Conservation (phyloP, 2,888 invertebrate genomes). For the Drosophila prostipennis region DNA sequence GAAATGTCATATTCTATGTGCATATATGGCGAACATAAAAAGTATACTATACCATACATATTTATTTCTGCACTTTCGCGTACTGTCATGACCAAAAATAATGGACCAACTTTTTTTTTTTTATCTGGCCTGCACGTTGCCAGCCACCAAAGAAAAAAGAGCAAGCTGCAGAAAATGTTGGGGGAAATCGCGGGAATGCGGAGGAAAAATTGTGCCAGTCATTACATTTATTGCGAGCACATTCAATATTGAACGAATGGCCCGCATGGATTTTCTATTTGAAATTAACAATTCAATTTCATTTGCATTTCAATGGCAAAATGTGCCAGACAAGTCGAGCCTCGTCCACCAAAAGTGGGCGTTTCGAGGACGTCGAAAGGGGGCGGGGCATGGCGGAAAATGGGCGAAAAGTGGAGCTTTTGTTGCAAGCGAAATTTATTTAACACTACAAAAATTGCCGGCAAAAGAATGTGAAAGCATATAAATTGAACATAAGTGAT, state of each 20-base stretch:
- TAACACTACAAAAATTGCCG: slow-evolving; percentile 44
- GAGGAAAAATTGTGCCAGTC: slow-evolving; percentile 76
- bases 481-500: slow-evolving; percentile 44
- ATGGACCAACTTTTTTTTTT: slow-evolving; percentile 74
- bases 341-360: slow-evolving; percentile 14
- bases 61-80: slow-evolving; percentile 40
- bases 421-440: slow-evolving; percentile 47
- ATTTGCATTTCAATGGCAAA: slow-evolving; percentile 78
- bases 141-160: slow-evolving; percentile 4
- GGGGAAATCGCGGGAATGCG: slow-evolving; percentile 16
- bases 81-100: slow-evolving; percentile 62
- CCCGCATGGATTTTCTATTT: slow-evolving; percentile 77
- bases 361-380: neutral
- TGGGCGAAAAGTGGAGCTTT: slow-evolving; percentile 25
- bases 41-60: slow-evolving; percentile 6
- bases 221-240: slow-evolving; percentile 79
- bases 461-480: slow-evolving; percentile 32
- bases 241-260: slow-evolving; percentile 80
- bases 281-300: slow-evolving; percentile 80
- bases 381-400: slow-evolving; percentile 14
- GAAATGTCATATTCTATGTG: slow-evolving; percentile 67
- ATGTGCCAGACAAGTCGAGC: slow-evolving; percentile 53
- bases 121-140: slow-evolving; percentile 36
- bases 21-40: slow-evolving; percentile 32
- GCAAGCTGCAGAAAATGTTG: neutral